Conservation (phyloP, 1,140 invertebrate genomes). For the Drosophila mayri region DNA sequence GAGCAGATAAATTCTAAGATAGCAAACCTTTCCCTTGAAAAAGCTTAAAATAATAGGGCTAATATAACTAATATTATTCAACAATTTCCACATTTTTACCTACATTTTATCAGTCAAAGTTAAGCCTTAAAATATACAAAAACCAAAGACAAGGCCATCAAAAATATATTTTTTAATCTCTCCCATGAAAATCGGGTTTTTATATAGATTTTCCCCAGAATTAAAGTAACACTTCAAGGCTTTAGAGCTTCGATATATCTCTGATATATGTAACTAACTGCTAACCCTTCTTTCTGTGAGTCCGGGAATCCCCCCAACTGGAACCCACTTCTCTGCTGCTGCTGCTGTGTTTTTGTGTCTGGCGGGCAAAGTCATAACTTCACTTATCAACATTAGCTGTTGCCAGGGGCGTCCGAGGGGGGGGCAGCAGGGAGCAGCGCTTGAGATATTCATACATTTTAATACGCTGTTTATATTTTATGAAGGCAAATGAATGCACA, state of each 20-base stretch:
- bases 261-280: neutral
- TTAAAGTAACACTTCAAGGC: neutral
- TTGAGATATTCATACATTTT: slow-evolving; percentile 81
- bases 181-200: too few species aligned
- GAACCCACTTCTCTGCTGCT: neutral
- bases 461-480: slow-evolving; percentile 83
- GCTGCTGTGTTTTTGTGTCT: slow-evolving; percentile 47
- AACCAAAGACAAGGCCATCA: too few species aligned
- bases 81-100: too few species aligned
- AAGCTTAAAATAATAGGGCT: too few species aligned
- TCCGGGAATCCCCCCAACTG: neutral
- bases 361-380: slow-evolving; percentile 82
- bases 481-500: slow-evolving; percentile 82
- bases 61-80: too few species aligned
- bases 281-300: slow-evolving; percentile 5
- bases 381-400: slow-evolving; percentile 84
- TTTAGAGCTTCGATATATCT: slow-evolving; percentile 1
- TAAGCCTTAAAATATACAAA: too few species aligned
- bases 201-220: neutral
- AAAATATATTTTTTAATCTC: too few species aligned
- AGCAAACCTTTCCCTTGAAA: too few species aligned
- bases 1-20: too few species aligned
- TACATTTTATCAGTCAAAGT: too few species aligned
- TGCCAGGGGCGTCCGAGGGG: slow-evolving; percentile 19
- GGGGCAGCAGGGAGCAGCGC: slow-evolving; percentile 18